Base-by-base conservation (phyloP, 2,888 invertebrate genomes). In the Ethmia dodecea region DNA sequence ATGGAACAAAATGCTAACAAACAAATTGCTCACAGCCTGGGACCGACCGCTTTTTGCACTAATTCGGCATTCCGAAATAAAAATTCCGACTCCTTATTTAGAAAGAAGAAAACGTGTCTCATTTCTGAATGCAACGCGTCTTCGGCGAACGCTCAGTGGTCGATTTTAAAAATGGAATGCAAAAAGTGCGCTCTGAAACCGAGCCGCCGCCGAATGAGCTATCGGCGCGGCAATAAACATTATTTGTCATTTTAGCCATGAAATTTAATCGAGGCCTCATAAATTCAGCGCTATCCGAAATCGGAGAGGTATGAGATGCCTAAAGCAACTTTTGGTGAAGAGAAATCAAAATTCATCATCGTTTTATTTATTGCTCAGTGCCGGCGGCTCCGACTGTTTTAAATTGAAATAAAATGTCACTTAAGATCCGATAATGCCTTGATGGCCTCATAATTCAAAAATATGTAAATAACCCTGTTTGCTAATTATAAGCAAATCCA, bases 31-130 rank as follows among this genome's bases (percentile, higher is more conserved):
- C 12, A 18, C 18, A 18, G 18, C 20, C 67, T 77, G 78, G 64
- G 81, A 77, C 68, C 65, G 70, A 59, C 67, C 49, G 60, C 68
- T 86, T 86, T 86, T 86, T 86, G 86, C 75, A 80, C 84, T 75
- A 84, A 86, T 86, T 86, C 86, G 84, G 84, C 84, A 86, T 86
- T 73, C 86, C 86, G 78, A 83, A 84, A 86, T 86, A 84, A 86
- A 86, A 74, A 86, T 86, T 74, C 84, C 84, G 55, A 64, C 76
- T 76, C 83, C 80, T 71, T 81, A 75, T 65, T 66, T 53, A 68
- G 68, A 55, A 35, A 34, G 39, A 40, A 66, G 75, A 78, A 77
- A 80, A 78, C 59, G 45, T 52, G 52, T 26, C 12, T 26, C 60
- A 64, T 63, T 59, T 62, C 57, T 52, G 61, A 60, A 47, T 48